These are phyloP conservation scores for Micrasema minimum DNA, from an alignment of 1,140 invertebrate species.

Conservation along the genomic window DNA sequence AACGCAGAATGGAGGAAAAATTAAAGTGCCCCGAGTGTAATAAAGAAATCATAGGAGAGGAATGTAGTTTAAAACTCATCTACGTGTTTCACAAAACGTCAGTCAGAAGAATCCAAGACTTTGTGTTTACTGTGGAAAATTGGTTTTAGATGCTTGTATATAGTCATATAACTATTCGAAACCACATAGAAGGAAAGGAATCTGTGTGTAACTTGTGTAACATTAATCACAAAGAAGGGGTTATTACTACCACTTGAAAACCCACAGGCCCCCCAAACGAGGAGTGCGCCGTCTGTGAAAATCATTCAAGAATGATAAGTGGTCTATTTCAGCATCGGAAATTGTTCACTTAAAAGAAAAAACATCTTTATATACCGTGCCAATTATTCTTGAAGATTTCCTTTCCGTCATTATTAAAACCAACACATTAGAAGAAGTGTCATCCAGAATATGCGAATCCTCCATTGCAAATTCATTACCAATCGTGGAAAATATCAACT, in stretches of 20 bases:
- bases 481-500: too few relatives aligned
- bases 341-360: conserved; percentile 5
- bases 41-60: conserved; percentile 5
- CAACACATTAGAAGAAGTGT: conserved; percentile 2
- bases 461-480: too few relatives aligned
- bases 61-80: conserved; percentile 1
- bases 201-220: conserved; percentile 4
- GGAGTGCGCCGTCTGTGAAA: background rate
- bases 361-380: conserved; percentile 8
- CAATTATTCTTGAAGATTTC: conserved; percentile 12
- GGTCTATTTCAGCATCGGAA: background rate
- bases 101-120: conserved; percentile 5
- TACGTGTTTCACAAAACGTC: background rate
- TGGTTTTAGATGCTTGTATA: background rate
- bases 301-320: background rate
- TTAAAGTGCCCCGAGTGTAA: conserved; percentile 3
- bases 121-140: background rate
- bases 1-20: background rate
- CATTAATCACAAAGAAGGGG: background rate
- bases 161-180: background rate
- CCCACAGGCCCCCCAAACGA: too few relatives aligned
- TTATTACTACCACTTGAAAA: background rate
- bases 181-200: background rate
- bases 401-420: conserved; percentile 3
- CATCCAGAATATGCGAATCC: background rate